These are phyloP conservation scores for Patiria miniata DNA, from an alignment of 35 echinoderm and acorn worm species.

Conservation along the genomic window DNA sequence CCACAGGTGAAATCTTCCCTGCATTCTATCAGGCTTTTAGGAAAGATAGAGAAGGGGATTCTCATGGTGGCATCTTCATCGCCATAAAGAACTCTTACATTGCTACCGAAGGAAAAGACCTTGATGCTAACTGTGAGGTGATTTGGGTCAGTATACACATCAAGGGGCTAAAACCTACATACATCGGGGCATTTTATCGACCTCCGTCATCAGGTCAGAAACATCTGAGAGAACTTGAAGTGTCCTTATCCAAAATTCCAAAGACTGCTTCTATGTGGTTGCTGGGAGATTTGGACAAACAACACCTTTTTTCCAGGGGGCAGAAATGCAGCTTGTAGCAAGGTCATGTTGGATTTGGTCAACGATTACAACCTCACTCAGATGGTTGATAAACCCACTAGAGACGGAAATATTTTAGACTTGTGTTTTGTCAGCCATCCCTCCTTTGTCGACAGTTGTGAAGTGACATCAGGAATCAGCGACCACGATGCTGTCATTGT, in stretches of 20 bases:
- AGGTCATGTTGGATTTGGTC: constrained; percentile 20
- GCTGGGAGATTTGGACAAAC: too few relatives aligned
- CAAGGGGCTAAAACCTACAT: neutral
- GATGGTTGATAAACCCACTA: constrained; percentile 27
- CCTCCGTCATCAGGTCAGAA: neutral
- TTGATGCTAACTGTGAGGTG: constrained; percentile 16
- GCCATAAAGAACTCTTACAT: constrained; percentile 32
- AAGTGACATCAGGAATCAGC: constrained; percentile 49
- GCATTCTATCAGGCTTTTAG: constrained; percentile 15
- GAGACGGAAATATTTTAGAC: constrained; percentile 25
- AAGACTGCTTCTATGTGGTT: neutral
- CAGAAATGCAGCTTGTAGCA: constrained; percentile 22
- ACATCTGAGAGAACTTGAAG: neutral
- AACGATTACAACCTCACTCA: constrained; percentile 34
- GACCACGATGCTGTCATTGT: constrained; percentile 42
- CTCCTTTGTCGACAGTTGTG: neutral
- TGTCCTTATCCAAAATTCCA: neutral
- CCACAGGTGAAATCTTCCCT: constrained; percentile 19
- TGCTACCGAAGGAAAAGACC: neutral
- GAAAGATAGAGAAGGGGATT: neutral
- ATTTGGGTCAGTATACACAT: constrained; percentile 17
- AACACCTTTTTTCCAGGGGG: constrained; percentile 6
- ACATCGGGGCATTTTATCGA: constrained; percentile 32
- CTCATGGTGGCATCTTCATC: constrained; percentile 22
- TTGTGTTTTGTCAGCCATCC: constrained; percentile 50